Base-by-base conservation (phyloP, 2,797 vertebrate species). In the Rhyacichthys aspro region DNA sequence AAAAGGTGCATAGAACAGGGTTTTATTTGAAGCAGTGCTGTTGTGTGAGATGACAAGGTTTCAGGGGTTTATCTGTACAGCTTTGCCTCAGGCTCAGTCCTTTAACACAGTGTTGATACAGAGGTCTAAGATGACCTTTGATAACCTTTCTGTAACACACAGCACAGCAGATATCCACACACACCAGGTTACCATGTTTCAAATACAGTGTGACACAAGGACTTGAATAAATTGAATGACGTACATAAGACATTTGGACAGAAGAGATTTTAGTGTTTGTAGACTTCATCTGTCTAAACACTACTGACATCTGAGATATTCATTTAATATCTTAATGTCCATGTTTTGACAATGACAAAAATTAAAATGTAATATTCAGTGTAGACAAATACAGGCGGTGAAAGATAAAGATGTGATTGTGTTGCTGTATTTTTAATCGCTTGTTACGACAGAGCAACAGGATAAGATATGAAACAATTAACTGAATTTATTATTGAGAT, bases 191-290 rank as follows among this genome's bases (percentile, higher is more conserved):
- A 15, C 7, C 55, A 44, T 41, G 28, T 28, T 18, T 14, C 42
- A 1, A 14, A 43, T 55, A 50, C 55, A 43, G 78, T 81, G 76
- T 56, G 70, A 84, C 67, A 76, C 17, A 44, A 44, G 16, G 18
- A 17, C 7, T 11, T 11, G 11, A 18, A 11, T 11, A 7, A 44
- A 44, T 11, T 4, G 23, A 28, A 28, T 28, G 7, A 28, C 23
- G 7, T 28, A 28, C 7, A 28, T 6, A 28, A 28, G 3, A 28
- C 23, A 28, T 10, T 15, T 0, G 1, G 8, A 38, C 9, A 11
- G 11, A 45, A 19, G 11, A n/a, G 8, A n/a, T 12, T 6, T 43
- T n/a, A 32, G 28, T 33, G 32, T 18, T 5, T 46, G 46, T 16
- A 14, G 19, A n/a, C 46, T 32, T 32, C 8, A n/a, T n/a, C n/a